phyloP scores from a whole-genome alignment of 2,113 vertebrate genomes.

The Cricetomys ansorgei region DNA sequence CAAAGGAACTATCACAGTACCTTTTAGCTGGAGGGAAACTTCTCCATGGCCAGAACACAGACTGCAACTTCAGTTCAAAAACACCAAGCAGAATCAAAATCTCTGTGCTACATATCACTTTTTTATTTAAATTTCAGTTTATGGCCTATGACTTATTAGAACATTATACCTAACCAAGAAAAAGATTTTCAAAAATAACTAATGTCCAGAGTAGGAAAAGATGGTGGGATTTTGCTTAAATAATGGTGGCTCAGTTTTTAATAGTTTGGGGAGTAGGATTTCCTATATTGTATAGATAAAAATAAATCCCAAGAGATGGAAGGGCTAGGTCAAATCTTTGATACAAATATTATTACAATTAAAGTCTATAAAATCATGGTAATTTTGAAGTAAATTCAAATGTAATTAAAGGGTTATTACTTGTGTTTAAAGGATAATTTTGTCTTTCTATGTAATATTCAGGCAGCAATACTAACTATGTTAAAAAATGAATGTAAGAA shows the following conservation, averaged over 20 bases:
- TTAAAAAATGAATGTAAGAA: background rate
- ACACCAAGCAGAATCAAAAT: slow-evolving; percentile 22
- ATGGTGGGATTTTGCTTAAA: slow-evolving; percentile 19
- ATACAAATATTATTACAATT: slow-evolving; percentile 22
- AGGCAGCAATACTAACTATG: slow-evolving; percentile 7
- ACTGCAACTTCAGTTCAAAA: background rate
- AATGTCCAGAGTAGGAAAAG: background rate
- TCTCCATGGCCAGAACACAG: background rate
- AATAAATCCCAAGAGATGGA: slow-evolving; percentile 45
- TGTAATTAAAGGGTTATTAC: slow-evolving; percentile 42
- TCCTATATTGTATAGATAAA: slow-evolving; percentile 12
- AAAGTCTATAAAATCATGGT: slow-evolving; percentile 41
- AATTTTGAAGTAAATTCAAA: slow-evolving; percentile 36
- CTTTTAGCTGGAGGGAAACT: slow-evolving; percentile 21
- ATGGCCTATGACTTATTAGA: slow-evolving; percentile 35
- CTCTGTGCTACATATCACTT: background rate
- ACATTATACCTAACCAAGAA: slow-evolving; percentile 13
- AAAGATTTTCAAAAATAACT: slow-evolving; percentile 55
- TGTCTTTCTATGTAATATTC: slow-evolving; percentile 21
- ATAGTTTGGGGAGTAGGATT: background rate
- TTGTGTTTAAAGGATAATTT: slow-evolving; percentile 29
- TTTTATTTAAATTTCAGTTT: slow-evolving; percentile 55
- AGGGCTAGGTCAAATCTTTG: background rate
- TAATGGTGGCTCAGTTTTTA: slow-evolving; percentile 17
- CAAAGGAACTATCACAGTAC: background rate